phyloP scores from a whole-genome alignment of 2,113 vertebrate genomes.

The Aphyosemion australe region DNA sequence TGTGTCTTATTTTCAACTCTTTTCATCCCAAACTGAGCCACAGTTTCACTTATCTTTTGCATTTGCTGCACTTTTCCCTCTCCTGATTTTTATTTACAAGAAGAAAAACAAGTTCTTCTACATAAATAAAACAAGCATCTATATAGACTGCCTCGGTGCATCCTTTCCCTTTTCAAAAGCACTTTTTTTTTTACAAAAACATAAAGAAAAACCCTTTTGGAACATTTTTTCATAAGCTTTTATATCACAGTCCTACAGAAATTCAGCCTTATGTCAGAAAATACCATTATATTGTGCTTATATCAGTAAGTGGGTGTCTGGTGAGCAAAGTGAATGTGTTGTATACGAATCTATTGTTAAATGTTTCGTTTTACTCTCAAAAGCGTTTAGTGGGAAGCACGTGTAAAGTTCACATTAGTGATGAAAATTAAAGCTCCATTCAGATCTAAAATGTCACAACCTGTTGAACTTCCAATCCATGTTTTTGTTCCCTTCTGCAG shows the following conservation, averaged over 20 bases:
- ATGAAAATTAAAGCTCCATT: conserved; percentile 50
- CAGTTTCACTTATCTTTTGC: not conserved
- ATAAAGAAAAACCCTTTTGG: too few relatives aligned
- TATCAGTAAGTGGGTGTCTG: conserved; percentile 43
- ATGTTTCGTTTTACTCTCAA: conserved; percentile 38
- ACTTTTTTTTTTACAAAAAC: too few relatives aligned
- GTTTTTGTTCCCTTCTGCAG: conserved; percentile 23
- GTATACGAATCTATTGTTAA: not conserved
- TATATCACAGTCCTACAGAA: too few relatives aligned
- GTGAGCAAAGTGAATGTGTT: conserved; percentile 27
- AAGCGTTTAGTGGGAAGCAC: conserved; percentile 33
- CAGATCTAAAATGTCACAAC: conserved; percentile 60
- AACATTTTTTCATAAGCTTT: too few relatives aligned
- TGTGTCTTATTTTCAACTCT: not conserved
- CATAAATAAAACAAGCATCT: too few relatives aligned
- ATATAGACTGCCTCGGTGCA: too few relatives aligned
- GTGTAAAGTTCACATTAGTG: conserved; percentile 33
- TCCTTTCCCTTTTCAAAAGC: too few relatives aligned
- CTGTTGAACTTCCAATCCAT: conserved; percentile 52
- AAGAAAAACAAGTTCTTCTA: too few relatives aligned
- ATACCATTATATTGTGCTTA: not conserved
- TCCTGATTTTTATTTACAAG: too few relatives aligned
- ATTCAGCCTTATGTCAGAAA: too few relatives aligned
- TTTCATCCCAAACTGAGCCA: not conserved
- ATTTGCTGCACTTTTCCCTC: too few relatives aligned